Conservation (phyloP, 92 coral and sea anemone species). For the Epizoanthus ramosus region DNA sequence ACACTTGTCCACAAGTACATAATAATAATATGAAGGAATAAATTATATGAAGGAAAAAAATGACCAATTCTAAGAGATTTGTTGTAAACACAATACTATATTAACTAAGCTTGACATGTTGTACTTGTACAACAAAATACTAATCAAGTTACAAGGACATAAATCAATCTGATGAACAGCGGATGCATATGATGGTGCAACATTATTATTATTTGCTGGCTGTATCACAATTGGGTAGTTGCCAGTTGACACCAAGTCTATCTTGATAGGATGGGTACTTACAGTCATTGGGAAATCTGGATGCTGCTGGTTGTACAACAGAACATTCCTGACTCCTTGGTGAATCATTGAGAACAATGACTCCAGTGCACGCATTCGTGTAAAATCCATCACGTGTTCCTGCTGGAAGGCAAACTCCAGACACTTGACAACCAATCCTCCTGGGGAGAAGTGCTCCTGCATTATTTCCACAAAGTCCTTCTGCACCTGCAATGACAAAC, state of each 20-base stretch:
- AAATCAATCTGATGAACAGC: not conserved
- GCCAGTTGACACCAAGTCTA: not conserved
- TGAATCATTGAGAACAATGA: conserved; percentile 96
- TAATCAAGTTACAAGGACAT: not conserved
- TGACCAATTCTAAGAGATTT: too few species aligned
- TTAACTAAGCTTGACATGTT: too few species aligned
- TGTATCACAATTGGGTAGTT: too few species aligned
- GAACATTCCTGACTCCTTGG: conserved; percentile 92
- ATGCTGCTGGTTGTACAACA: conserved; percentile 97
- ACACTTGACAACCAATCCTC: conserved; percentile 91
- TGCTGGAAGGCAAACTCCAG: conserved; percentile 90
- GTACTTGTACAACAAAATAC: too few species aligned
- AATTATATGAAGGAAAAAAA: too few species aligned
- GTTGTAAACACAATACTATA: too few species aligned
- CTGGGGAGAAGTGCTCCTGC: conserved; percentile 88
- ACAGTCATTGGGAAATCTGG: conserved; percentile 99
- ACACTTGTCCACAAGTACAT: too few species aligned
- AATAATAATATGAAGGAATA: too few species aligned
- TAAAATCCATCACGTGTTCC: conserved; percentile 99
- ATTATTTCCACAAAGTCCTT: conserved; percentile 85
- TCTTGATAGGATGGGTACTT: not conserved
- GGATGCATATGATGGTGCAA: too few species aligned
- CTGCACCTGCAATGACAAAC: conserved; percentile 72
- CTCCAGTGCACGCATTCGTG: conserved; percentile 96
- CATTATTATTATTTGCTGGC: too few species aligned